Conservation (phyloP, 1,140 invertebrate genomes). For the Microplitis demolitor region DNA sequence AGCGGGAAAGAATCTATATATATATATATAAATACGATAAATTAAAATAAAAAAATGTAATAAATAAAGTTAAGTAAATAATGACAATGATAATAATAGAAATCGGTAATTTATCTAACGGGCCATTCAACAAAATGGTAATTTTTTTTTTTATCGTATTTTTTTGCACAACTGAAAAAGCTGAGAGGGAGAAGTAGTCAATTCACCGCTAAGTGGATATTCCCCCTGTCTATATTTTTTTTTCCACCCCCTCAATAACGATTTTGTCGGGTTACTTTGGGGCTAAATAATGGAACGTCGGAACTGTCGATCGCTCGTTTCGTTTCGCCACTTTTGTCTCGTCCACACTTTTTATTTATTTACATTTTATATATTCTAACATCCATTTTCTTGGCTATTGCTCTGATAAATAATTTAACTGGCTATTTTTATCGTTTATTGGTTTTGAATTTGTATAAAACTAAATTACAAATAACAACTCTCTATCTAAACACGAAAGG, state of each 20-base stretch:
- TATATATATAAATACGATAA: no score
- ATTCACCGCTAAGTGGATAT: conserved; percentile 30
- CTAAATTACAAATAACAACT: no score
- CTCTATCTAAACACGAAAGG: no score
- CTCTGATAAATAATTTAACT: not conserved
- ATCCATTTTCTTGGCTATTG: not conserved
- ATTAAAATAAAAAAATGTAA: no score
- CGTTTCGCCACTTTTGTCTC: conserved; percentile 25
- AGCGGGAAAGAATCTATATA: no score
- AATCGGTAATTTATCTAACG: conserved; percentile 2
- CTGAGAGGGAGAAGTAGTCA: conserved; percentile 17
- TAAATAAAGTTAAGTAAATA: no score
- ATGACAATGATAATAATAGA: not conserved
- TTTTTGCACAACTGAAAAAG: not conserved
- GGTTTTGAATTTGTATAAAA: no score
- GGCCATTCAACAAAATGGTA: conserved; percentile 24
- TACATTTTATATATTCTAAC: not conserved
- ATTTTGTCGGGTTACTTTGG: conserved; percentile 25
- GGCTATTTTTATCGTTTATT: no score
- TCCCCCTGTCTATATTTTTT: conserved; percentile 1
- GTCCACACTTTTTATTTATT: not conserved
- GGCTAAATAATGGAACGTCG: conserved; percentile 29
- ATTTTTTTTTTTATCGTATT: conserved; percentile 27
- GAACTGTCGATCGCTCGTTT: conserved; percentile 27
- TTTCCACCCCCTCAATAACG: conserved; percentile 13